A percentile compares a stretch with the other conserved stretches of the same genome.
Evolutionary conservation across 64 coral and sea anemone genomes (phyloP).

Genomic region (Orbicella faveolata): DNA sequence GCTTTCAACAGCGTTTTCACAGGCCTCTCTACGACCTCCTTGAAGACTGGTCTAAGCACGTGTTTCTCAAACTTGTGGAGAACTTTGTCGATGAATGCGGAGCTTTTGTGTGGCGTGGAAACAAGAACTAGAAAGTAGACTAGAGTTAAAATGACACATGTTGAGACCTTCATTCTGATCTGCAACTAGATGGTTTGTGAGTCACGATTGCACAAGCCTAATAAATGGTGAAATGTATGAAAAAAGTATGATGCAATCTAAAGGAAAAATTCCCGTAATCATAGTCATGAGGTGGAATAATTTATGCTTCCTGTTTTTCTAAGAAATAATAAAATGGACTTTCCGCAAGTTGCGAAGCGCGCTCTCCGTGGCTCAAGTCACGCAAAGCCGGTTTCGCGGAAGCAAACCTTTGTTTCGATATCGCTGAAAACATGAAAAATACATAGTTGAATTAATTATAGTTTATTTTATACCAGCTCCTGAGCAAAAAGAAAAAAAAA

Average conservation of each 20-base stretch:
- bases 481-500: too few relatives aligned
- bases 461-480: too few relatives aligned
- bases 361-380: neutral
- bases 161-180: neutral
- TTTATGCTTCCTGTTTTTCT: neutral
- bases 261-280: neutral
- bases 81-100: constrained; percentile 15
- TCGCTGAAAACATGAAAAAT: too few relatives aligned
- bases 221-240: too few relatives aligned
- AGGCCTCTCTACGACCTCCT: constrained; percentile 56
- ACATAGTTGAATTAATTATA: too few relatives aligned
- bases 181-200: too few relatives aligned
- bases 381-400: too few relatives aligned
- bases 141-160: neutral
- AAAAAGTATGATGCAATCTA: neutral
- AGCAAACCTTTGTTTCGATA: too few relatives aligned
- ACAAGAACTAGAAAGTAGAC: constrained; percentile 7
- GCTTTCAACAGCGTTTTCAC: constrained; percentile 47
- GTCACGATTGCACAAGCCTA: too few relatives aligned
- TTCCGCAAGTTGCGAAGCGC: too few relatives aligned
- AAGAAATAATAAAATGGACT: neutral
- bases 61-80: constrained; percentile 21
- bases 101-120: neutral
- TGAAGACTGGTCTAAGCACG: constrained; percentile 28
- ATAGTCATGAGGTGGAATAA: too few relatives aligned